Conservation (phyloP, 23 tunicate species). For the Trididemnum clinides region DNA sequence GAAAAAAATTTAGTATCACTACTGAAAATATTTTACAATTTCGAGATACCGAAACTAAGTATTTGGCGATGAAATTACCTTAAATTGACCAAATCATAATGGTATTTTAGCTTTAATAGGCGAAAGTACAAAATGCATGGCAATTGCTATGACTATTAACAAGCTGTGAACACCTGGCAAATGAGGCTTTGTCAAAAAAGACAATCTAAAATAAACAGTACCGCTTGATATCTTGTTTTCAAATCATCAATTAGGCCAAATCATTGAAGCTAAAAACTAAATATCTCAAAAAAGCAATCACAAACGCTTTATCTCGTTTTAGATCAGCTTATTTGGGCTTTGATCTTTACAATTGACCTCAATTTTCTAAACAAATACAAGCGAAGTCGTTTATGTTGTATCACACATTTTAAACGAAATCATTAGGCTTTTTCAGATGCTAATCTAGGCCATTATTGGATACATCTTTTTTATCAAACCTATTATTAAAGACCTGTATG, state of each 20-base stretch:
- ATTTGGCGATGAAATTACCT: too few relatives aligned
- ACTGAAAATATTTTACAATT: too few relatives aligned
- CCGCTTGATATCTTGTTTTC: neutral
- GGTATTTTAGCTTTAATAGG: too few relatives aligned
- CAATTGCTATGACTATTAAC: neutral
- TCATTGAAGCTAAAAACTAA: conserved; percentile 1
- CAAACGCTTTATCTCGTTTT: neutral
- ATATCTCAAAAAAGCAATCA: neutral
- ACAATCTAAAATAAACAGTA: conserved; percentile 1
- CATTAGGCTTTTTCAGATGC: conserved; percentile 2
- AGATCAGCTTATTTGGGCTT: neutral
- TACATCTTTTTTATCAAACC: too few relatives aligned
- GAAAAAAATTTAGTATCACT: too few relatives aligned
- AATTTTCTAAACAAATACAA: neutral
- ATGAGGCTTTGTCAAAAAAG: neutral
- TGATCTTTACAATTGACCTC: neutral
- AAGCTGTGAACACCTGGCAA: conserved; percentile 8
- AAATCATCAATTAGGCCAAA: neutral
- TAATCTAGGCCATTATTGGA: too few relatives aligned
- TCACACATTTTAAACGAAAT: neutral
- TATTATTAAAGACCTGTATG: too few relatives aligned
- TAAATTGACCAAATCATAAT: too few relatives aligned
- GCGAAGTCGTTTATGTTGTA: neutral
- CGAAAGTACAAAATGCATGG: neutral
- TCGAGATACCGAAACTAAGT: too few relatives aligned